These are phyloP conservation scores for Ypsolopha scabrella DNA, from an alignment of 2,888 invertebrate genomes.

Conservation along the genomic window DNA sequence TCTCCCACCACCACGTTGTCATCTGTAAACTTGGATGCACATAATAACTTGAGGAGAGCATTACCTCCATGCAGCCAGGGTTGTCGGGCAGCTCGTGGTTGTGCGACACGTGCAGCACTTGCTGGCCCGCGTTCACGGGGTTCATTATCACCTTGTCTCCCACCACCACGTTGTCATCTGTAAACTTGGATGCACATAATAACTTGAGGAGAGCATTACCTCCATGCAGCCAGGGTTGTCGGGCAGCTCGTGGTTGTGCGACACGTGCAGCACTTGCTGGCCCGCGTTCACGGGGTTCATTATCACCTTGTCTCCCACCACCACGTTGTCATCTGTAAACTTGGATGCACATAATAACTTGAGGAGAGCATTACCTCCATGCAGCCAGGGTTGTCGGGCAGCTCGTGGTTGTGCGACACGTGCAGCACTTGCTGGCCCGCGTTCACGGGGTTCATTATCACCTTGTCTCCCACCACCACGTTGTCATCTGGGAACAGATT, in stretches of 20 bases:
- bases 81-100: slow-evolving; percentile 94
- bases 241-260: slow-evolving; percentile 88
- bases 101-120: slow-evolving; percentile 89
- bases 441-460: slow-evolving; percentile 97
- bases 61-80: slow-evolving; percentile 92
- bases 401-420: slow-evolving; percentile 89
- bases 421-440: slow-evolving; percentile 93
- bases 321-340: slow-evolving; percentile 96
- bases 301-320: slow-evolving; percentile 98
- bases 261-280: slow-evolving; percentile 91
- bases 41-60: too few species aligned
- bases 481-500: slow-evolving; percentile 25
- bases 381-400: slow-evolving; percentile 93
- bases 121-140: slow-evolving; percentile 95
- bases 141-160: slow-evolving; percentile 98
- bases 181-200: too few species aligned
- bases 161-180: slow-evolving; percentile 97
- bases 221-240: slow-evolving; percentile 97
- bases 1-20: slow-evolving; percentile 99
- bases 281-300: slow-evolving; percentile 97
- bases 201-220: too few species aligned
- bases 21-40: too few species aligned
- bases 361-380: slow-evolving; percentile 93
- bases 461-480: slow-evolving; percentile 98
- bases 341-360: too few species aligned